Percentiles rank a stretch among this genome's conserved stretches.
These are phyloP conservation scores for Vanessa tameamea DNA, from an alignment of 1,140 invertebrate species.

Conservation along the genomic window DNA sequence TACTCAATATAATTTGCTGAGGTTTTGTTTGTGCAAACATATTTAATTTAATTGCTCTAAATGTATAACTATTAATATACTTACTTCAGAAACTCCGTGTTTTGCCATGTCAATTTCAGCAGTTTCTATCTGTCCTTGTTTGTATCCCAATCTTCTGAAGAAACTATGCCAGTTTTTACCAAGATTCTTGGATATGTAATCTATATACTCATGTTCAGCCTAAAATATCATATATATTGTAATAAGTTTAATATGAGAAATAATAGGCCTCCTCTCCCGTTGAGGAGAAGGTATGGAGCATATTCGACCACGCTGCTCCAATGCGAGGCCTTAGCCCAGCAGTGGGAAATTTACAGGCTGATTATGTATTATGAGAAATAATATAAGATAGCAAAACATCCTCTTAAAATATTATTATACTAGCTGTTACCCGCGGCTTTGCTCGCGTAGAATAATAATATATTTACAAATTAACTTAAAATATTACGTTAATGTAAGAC, in stretches of 20 bases:
- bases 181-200: constrained; percentile 71
- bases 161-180: constrained; percentile 70
- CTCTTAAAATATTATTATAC: too few relatives aligned
- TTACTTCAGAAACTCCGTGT: constrained; percentile 71
- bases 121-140: constrained; percentile 68
- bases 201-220: constrained; percentile 71
- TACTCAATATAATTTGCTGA: not conserved
- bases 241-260: not conserved
- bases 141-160: constrained; percentile 63
- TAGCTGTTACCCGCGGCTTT: too few relatives aligned
- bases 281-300: too few relatives aligned
- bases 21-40: not conserved
- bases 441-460: too few relatives aligned
- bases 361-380: too few relatives aligned
- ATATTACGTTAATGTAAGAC: too few relatives aligned
- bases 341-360: too few relatives aligned
- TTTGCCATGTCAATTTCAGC: constrained; percentile 62
- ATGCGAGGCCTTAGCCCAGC: too few relatives aligned
- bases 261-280: too few relatives aligned
- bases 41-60: not conserved
- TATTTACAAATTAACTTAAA: too few relatives aligned
- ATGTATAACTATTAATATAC: not conserved
- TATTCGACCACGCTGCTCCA: too few relatives aligned
- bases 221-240: constrained; percentile 45
- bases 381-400: too few relatives aligned